Base-by-base conservation (phyloP, 1,140 invertebrate species). In the Melanaphis sacchari region DNA sequence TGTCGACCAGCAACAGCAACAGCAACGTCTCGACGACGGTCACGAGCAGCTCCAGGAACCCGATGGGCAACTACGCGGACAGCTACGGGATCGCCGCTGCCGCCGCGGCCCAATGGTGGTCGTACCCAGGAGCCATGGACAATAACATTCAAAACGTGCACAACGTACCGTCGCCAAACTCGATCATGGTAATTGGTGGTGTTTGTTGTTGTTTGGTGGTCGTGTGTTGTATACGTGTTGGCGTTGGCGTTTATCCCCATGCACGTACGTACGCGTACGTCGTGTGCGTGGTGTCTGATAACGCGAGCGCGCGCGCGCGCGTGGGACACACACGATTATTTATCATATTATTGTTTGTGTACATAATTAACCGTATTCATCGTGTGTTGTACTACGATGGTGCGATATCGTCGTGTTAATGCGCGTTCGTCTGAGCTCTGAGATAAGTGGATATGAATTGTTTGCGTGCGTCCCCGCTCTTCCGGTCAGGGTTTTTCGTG, bases 71-170 rank as follows among this genome's bases (percentile, higher is more conserved):
- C 24, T 93, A 88, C 46, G 91, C 94, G 40, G 90, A 93, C 49
- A 88, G 93, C n/a, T 92, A 93, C 82, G 94, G 94, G 93, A 96
- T 96, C 46, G 95, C 96, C 76, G 95, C 95, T 93, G 95, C 95
- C 59, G 96, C 96, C 93, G 96, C 96, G 94, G 96, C 96, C 36
- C 96, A 97, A 95, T 97, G 97, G 97, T 97, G 97, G 96, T 94
- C 93, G 43, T 94, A 94, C 90, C 94, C 94, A 22, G 88, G 93
- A 5, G 81, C 93, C 0, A 93, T 91, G 93, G 93, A 94, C 85
- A 87, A 91, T 54, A 94, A 94, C n/a, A 91, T 94, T 66, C 93
- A 94, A 93, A 94, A 94, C 26, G 41, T 89, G 40, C 93, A 94
- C n/a, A 94, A 93, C 90, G 93, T 93, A 8, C 91, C 91, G 46